phyloP scores from a whole-genome alignment of 2,888 invertebrate species.

The Lingula anatina region DNA sequence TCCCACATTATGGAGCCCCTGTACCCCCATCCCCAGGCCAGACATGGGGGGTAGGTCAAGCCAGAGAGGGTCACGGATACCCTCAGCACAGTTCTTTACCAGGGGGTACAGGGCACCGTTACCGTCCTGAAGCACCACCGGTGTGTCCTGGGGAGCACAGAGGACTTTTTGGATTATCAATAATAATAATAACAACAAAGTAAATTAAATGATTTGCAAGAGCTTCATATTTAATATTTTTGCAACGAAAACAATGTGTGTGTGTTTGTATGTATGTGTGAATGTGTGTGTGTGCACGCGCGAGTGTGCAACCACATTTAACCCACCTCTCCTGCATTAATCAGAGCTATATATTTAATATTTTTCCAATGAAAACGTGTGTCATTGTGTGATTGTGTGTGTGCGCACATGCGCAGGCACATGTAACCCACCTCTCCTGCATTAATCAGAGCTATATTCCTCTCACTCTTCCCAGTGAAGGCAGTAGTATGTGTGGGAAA shows the following conservation, averaged over 20 bases:
- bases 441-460: slow-evolving; percentile 65
- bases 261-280: too few relatives aligned
- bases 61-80: slow-evolving; percentile 89
- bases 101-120: slow-evolving; percentile 92
- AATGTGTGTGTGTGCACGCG: too few relatives aligned
- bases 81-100: slow-evolving; percentile 89
- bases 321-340: slow-evolving; percentile 84
- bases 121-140: slow-evolving; percentile 72
- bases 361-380: too few relatives aligned
- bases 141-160: slow-evolving; percentile 41
- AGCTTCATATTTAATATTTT: too few relatives aligned
- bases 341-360: too few relatives aligned
- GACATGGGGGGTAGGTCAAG: slow-evolving; percentile 83
- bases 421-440: slow-evolving; percentile 92
- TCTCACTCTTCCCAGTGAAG: slow-evolving; percentile 76
- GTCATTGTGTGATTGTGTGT: too few relatives aligned
- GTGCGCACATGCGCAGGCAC: too few relatives aligned
- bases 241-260: too few relatives aligned
- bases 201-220: too few relatives aligned
- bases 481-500: slow-evolving; percentile 88
- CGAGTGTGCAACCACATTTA: too few relatives aligned
- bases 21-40: slow-evolving; percentile 32
- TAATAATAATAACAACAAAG: too few relatives aligned
- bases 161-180: too few relatives aligned
- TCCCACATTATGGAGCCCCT: slow-evolving; percentile 18